Conservation (phyloP, 2,797 vertebrate genomes). For the Micromesistius poutassou region DNA sequence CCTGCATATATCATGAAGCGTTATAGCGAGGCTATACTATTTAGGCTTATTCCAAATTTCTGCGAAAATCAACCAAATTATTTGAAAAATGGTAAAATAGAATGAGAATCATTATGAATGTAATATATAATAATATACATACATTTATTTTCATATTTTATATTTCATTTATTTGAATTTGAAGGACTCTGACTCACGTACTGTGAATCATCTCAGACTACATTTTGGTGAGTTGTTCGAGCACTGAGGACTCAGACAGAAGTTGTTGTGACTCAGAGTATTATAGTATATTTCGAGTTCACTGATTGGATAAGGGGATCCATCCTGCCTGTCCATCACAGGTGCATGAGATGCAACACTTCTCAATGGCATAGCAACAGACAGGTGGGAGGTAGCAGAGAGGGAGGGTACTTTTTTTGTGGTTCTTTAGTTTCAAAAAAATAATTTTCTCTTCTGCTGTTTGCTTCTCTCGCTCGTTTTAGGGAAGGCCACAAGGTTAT, state of each 20-base stretch:
- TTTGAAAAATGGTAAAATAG: neutral
- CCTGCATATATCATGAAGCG: neutral
- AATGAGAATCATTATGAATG: neutral
- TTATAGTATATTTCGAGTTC: neutral
- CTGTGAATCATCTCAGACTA: no score
- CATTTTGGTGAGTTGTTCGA: no score
- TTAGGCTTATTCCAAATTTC: no score
- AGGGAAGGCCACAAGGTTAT: neutral
- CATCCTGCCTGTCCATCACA: neutral
- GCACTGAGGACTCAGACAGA: neutral
- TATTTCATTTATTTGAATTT: neutral
- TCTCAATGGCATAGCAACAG: neutral
- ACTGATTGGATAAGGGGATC: neutral
- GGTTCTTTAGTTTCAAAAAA: neutral
- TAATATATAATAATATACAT: neutral
- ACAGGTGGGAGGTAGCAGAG: neutral
- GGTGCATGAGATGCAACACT: neutral
- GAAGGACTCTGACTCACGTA: neutral
- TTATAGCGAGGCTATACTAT: neutral
- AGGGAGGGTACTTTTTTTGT: neutral
- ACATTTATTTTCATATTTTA: neutral
- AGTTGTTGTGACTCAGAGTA: neutral
- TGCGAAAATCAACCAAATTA: no score
- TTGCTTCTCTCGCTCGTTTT: neutral
- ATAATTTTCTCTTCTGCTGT: neutral